Percentiles rank a stretch among this genome's conserved stretches.
Evolutionary conservation across 2,888 invertebrate genomes (phyloP).

Genomic region (Taenaris catops): DNA sequence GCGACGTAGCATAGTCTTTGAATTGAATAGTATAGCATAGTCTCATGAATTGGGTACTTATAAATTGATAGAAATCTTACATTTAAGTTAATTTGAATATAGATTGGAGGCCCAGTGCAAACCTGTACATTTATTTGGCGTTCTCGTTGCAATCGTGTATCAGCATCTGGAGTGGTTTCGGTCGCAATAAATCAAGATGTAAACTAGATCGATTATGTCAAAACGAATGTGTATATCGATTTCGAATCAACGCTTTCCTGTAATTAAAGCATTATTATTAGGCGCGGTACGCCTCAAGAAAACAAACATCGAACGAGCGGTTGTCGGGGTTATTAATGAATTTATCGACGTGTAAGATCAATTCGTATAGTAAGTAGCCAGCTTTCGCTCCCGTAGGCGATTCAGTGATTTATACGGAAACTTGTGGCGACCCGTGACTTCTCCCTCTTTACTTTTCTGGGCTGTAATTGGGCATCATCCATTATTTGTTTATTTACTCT

Average conservation of each 20-base stretch:
- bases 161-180: conserved; percentile 9
- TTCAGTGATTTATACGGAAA: conserved; percentile 31
- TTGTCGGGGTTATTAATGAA: conserved; percentile 50
- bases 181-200: conserved; percentile 22
- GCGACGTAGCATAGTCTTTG: too few species aligned
- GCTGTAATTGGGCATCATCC: too few species aligned
- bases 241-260: conserved; percentile 28
- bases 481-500: too few species aligned
- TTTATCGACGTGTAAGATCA: conserved; percentile 45
- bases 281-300: conserved; percentile 25
- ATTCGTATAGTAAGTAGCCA: conserved; percentile 37
- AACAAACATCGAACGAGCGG: conserved; percentile 26
- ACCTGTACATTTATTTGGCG: conserved; percentile 1
- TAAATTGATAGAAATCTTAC: neutral
- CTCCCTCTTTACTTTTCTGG: too few species aligned
- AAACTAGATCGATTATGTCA: conserved; percentile 25
- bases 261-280: conserved; percentile 31
- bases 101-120: neutral
- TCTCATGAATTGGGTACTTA: too few species aligned
- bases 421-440: neutral
- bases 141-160: conserved; percentile 12
- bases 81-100: conserved; percentile 5
- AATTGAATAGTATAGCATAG: too few species aligned
- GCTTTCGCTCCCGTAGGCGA: conserved; percentile 58
- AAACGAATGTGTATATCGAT: conserved; percentile 28